phyloP scores from a whole-genome alignment of 2,113 vertebrate species.

The Chrysemys picta region DNA sequence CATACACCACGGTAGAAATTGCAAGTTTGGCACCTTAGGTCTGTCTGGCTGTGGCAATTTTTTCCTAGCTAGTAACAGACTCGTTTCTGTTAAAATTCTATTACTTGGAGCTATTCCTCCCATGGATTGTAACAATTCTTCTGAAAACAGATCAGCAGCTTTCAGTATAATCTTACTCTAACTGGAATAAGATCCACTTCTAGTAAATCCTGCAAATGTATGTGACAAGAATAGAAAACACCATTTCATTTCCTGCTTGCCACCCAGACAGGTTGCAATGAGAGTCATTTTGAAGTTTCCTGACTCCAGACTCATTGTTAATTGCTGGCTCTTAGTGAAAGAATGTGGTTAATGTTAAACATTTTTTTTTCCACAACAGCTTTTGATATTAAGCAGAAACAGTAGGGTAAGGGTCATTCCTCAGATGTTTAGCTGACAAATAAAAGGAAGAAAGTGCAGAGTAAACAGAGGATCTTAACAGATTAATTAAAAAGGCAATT shows the following conservation, averaged over 20 bases:
- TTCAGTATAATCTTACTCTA: constrained; percentile 78
- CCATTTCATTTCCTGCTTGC: constrained; percentile 60
- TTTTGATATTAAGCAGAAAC: constrained; percentile 69
- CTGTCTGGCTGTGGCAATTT: constrained; percentile 43
- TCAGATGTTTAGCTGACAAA: constrained; percentile 44
- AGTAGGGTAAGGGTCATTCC: constrained; percentile 42
- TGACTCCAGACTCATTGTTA: constrained; percentile 43
- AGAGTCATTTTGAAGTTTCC: constrained; percentile 63
- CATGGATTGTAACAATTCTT: constrained; percentile 74
- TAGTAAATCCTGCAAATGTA: constrained; percentile 71
- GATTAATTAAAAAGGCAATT: constrained; percentile 59
- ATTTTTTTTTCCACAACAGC: constrained; percentile 38
- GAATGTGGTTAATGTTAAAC: constrained; percentile 63
- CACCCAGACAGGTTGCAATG: constrained; percentile 64
- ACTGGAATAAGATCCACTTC: constrained; percentile 69
- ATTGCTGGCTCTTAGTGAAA: constrained; percentile 59
- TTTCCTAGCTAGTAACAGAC: constrained; percentile 62
- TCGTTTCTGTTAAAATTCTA: constrained; percentile 78
- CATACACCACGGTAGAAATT: constrained; percentile 59
- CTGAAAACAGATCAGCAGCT: constrained; percentile 79
- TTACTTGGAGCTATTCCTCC: constrained; percentile 76
- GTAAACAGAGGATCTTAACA: constrained; percentile 44
- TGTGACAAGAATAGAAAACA: constrained; percentile 78
- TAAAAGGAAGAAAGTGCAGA: constrained; percentile 26
- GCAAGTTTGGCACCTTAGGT: constrained; percentile 49